A percentile compares a stretch with the other conserved stretches of the same genome.
phyloP scores from a whole-genome alignment of 2,888 invertebrate species.

The Parochlus steinenii region DNA sequence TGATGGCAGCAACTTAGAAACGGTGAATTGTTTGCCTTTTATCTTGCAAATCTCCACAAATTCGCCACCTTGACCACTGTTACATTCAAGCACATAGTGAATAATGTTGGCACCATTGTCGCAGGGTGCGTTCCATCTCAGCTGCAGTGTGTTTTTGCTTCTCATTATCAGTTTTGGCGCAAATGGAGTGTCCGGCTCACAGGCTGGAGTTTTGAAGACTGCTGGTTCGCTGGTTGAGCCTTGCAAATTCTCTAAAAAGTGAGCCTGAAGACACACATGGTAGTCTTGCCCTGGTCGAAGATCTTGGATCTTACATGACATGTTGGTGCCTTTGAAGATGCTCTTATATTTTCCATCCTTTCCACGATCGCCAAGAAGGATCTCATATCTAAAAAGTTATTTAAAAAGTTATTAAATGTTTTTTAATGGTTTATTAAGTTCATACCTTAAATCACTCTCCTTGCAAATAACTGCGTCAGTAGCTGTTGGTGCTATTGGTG shows the following conservation, averaged over 20 bases:
- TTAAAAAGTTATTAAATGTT: neutral
- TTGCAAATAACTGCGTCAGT: conserved; percentile 21
- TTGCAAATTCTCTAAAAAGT: conserved; percentile 49
- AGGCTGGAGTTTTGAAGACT: conserved; percentile 63
- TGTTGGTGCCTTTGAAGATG: conserved; percentile 60
- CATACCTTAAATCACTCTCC: conserved; percentile 34
- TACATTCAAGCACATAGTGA: conserved; percentile 62
- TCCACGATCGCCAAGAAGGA: conserved; percentile 58
- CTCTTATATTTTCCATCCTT: conserved; percentile 72
- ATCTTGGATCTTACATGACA: conserved; percentile 67
- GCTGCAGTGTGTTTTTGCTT: conserved; percentile 50
- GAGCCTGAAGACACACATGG: conserved; percentile 62
- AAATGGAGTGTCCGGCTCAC: conserved; percentile 61
- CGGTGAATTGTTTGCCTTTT: conserved; percentile 56
- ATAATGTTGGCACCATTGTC: conserved; percentile 68
- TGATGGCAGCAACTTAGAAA: conserved; percentile 58
- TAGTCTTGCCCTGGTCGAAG: conserved; percentile 79
- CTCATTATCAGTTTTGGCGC: conserved; percentile 58
- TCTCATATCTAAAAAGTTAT: conserved; percentile 62
- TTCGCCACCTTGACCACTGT: conserved; percentile 43
- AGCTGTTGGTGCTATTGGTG: conserved; percentile 36
- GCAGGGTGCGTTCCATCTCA: conserved; percentile 52
- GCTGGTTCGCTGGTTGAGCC: conserved; percentile 63
- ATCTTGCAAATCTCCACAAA: conserved; percentile 59
- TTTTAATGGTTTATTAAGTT: conserved; percentile 36